Base-by-base conservation (phyloP, 2,888 invertebrate genomes). In the Tholera decimalis region DNA sequence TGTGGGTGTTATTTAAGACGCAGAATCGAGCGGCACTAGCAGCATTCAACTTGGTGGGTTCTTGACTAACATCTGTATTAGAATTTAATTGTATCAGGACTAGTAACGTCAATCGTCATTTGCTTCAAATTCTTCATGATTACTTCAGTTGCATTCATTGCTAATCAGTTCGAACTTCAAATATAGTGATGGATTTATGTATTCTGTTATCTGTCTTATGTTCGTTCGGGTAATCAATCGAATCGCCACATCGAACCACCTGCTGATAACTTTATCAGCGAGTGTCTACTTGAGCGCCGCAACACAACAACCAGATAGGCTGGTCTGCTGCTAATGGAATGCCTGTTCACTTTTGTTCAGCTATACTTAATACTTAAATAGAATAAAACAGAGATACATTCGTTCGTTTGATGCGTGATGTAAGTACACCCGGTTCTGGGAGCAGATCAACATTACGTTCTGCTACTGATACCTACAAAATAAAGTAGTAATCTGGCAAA, bases 181-280 rank as follows among this genome's bases (percentile, higher is more conserved):
- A 5, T 20, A 5, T 13, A 1, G 18, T 6, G 13, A 53, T 39
- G 6, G 3, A 8, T 41, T 26, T n/a, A 35, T 11, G 1, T 30
- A 11, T 39, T 26, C 11, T 22, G 20, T 39, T 61, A 61, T 51
- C 59, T 44, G 30, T 28, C 28, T 49, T 50, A 37, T 37, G 46
- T 37, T 64, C 20, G n/a, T 9, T 44, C 26, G 26, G 15, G 24
- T 39, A 50, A 67, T 67, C 67, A 51, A 26, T 68, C 11, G 22
- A 18, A 24, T 18, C 47, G 41, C 46, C 18, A 33, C 35, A 57
- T 28, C 66, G 57, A 37, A 49, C 47, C 43, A 54, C 51, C 51
- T 28, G 35, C 65, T 47, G 74, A 70, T 70, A 73, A 43, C 35
- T 41, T 46, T 56, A 70, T 73, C 70, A 37, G 47, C 30, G 22